These are phyloP conservation scores for Acronicta psi DNA, from an alignment of 2,888 invertebrate genomes.

Conservation along the genomic window DNA sequence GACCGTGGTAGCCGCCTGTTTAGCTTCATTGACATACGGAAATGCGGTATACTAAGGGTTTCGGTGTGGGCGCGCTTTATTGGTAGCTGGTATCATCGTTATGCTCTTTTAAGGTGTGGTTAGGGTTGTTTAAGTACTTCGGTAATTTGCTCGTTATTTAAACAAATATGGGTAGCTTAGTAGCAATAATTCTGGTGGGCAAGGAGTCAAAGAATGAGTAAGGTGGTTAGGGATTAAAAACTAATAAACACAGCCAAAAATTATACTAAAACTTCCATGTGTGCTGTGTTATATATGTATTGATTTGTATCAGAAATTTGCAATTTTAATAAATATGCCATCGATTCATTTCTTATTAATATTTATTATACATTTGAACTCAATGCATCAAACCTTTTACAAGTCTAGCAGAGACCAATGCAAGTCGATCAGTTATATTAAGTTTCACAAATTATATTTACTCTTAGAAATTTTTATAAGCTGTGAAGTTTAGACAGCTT, in stretches of 20 bases:
- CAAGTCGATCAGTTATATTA: no score
- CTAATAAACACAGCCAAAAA: no score
- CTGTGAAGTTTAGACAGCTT: constrained; percentile 18
- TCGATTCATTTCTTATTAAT: no score
- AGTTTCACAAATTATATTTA: no score
- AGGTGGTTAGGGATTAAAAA: no score
- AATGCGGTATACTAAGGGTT: constrained; percentile 19
- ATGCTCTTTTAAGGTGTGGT: constrained; percentile 34
- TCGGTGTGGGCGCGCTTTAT: constrained; percentile 47
- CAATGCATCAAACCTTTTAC: constrained; percentile 8
- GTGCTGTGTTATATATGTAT: no score
- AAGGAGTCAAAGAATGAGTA: no score
- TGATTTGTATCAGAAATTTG: no score
- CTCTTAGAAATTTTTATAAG: constrained; percentile 27
- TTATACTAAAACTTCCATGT: no score
- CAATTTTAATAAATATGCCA: no score
- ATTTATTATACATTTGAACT: no score
- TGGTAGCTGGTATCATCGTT: constrained; percentile 32
- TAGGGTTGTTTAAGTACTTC: constrained; percentile 19
- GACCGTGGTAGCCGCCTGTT: constrained; percentile 23
- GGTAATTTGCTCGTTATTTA: constrained; percentile 18
- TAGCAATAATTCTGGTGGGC: neutral
- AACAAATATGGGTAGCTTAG: constrained; percentile 21
- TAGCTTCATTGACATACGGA: constrained; percentile 11
- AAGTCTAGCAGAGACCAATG: no score